Conservation (phyloP, 2,888 invertebrate species). For the Atherix ibis region DNA sequence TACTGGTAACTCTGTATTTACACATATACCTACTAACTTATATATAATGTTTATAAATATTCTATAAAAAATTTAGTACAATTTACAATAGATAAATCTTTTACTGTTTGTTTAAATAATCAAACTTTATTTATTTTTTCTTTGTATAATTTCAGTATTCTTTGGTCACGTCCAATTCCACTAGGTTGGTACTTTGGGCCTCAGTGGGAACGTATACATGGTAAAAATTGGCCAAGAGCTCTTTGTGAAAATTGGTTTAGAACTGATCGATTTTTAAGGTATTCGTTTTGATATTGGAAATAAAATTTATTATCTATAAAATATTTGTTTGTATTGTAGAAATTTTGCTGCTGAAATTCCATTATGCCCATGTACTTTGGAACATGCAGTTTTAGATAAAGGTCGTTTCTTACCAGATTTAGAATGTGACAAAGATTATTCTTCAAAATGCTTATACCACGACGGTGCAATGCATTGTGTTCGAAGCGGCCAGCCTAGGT, state of each 20-base stretch:
- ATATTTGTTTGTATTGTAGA: too few species aligned
- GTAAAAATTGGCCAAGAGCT: constrained; percentile 63
- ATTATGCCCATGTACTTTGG: constrained; percentile 80
- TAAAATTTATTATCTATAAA: too few species aligned
- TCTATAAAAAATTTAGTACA: too few species aligned
- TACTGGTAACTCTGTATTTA: too few species aligned
- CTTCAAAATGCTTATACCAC: constrained; percentile 76
- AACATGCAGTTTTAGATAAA: constrained; percentile 82
- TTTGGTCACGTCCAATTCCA: constrained; percentile 88
- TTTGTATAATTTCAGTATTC: constrained; percentile 41
- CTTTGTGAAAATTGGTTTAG: constrained; percentile 85
- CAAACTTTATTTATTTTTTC: too few species aligned
- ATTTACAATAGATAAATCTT: too few species aligned
- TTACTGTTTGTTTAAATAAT: too few species aligned
- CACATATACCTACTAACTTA: too few species aligned
- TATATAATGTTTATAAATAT: too few species aligned
- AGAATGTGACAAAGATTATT: constrained; percentile 81
- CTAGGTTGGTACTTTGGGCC: constrained; percentile 83
- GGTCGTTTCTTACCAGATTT: constrained; percentile 84
- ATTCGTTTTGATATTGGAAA: too few species aligned
- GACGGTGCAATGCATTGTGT: constrained; percentile 87
- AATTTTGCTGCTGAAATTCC: constrained; percentile 73
- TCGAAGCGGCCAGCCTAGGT: constrained; percentile 79
- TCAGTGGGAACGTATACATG: constrained; percentile 73
- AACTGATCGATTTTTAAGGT: constrained; percentile 55